Percentiles rank a stretch among this genome's conserved stretches.
Conservation (phyloP, 2,113 vertebrate species). For the Pampusana beccarii region DNA sequence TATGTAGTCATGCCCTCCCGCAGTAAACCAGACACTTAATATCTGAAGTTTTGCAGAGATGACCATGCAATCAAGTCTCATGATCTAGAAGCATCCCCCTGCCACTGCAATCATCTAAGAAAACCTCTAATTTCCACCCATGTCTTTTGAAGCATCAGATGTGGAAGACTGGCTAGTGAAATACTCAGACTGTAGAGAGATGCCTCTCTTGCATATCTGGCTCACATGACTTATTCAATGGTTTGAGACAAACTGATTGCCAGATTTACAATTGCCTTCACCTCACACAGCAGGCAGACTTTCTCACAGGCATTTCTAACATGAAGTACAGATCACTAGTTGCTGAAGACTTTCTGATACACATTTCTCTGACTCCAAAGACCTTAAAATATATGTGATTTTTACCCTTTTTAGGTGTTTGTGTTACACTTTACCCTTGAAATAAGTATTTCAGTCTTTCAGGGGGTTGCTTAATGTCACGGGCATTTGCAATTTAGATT, state of each 20-base stretch:
- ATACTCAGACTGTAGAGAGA: background rate
- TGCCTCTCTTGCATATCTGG: background rate
- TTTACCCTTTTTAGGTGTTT: background rate
- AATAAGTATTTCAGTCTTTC: background rate
- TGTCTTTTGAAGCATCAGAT: background rate
- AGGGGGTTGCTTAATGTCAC: background rate
- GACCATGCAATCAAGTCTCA: background rate
- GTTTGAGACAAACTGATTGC: background rate
- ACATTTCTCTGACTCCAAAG: background rate
- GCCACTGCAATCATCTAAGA: background rate
- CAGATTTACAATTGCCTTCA: background rate
- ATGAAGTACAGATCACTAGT: background rate
- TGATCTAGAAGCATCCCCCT: background rate
- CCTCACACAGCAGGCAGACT: background rate
- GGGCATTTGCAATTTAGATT: background rate
- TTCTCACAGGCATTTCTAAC: background rate
- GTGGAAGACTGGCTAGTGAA: background rate
- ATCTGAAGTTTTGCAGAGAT: background rate
- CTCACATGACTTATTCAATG: background rate
- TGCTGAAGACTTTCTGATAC: background rate
- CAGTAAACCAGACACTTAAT: background rate
- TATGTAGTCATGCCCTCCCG: background rate
- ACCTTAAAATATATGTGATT: background rate
- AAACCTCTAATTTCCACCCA: background rate
- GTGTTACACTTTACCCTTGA: background rate